phyloP scores from a whole-genome alignment of 2,113 vertebrate genomes.

The Catharus minimus region DNA sequence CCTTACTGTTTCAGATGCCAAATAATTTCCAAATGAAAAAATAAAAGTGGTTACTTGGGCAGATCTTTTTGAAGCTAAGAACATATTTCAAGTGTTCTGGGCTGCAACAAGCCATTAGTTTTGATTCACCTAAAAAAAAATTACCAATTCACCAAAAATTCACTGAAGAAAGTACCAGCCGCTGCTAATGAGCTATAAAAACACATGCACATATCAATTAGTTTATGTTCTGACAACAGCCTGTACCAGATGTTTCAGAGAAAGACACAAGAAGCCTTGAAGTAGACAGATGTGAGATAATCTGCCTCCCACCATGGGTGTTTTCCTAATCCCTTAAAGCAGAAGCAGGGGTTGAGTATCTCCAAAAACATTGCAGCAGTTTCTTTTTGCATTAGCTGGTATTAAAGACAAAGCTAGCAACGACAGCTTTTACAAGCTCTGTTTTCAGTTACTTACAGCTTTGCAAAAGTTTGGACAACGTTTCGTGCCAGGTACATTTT shows the following conservation, averaged over 20 bases:
- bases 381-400: neutral
- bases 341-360: conserved; percentile 25
- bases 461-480: neutral
- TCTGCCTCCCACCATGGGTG: conserved; percentile 30
- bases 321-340: conserved; percentile 51
- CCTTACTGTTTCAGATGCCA: neutral
- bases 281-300: conserved; percentile 52
- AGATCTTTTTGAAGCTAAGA: neutral
- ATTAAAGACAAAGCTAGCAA: neutral
- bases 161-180: neutral
- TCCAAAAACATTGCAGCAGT: neutral
- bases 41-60: neutral
- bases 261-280: conserved; percentile 13
- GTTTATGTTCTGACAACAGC: conserved; percentile 18
- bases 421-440: neutral
- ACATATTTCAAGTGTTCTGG: neutral
- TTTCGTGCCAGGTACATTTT: neutral
- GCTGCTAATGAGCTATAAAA: neutral
- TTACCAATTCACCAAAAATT: neutral
- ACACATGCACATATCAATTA: conserved; percentile 26
- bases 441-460: neutral
- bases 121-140: neutral
- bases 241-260: conserved; percentile 41
- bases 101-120: neutral
- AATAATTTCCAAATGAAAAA: neutral